Evolutionary conservation across 2,113 vertebrate genomes (phyloP), one percentile per base, ranked within the genome.

Genomic region (Pristiophorus japonicus): DNA sequence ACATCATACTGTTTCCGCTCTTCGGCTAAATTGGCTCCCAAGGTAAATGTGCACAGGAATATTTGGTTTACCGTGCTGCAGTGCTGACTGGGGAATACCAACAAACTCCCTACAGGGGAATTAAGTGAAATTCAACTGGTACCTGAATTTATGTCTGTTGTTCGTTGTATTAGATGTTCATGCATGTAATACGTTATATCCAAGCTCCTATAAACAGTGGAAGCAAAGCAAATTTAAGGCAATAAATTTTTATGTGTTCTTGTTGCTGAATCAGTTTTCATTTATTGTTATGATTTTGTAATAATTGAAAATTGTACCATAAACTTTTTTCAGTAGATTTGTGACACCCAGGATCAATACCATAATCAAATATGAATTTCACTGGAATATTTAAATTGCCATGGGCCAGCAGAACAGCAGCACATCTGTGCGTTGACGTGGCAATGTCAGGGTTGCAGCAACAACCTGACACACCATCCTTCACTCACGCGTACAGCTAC

Each of bases 231-330:
- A 66, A 70, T 70, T 73, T 95, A 95, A 94, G 96, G 95, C 84
- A 66, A 96, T 96, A 96, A 96, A 95, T 95, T 96, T 96, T 95
- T 91, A 95, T 96, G 73, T 92, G 63, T 95, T 93, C 73, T 88
- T 95, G 96, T 96, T 96, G 96, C 96, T 96, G 96, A 97, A 96
- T 97, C 95, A 88, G 96, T 97, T 97, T 97, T 97, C 97, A 97
- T 97, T 97, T 97, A 97, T 95, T 67, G 96, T 96, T 96, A 97
- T 97, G 97, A 96, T 97, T 97, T 97, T 97, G 97, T 97, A 97
- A 96, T 97, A 97, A 96, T 96, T 96, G 96, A 96, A 96, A 96
- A 97, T 97, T 96, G 97, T 97, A 97, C 97, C 97, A 97, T 97
- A 97, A 98, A 97, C 96, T 97, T 97, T 97, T 97, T 85, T 95